A percentile compares a stretch with the other conserved stretches of the same genome.
These are phyloP conservation scores for Corapipo altera DNA, from an alignment of 2,113 vertebrate genomes.

Conservation along the genomic window DNA sequence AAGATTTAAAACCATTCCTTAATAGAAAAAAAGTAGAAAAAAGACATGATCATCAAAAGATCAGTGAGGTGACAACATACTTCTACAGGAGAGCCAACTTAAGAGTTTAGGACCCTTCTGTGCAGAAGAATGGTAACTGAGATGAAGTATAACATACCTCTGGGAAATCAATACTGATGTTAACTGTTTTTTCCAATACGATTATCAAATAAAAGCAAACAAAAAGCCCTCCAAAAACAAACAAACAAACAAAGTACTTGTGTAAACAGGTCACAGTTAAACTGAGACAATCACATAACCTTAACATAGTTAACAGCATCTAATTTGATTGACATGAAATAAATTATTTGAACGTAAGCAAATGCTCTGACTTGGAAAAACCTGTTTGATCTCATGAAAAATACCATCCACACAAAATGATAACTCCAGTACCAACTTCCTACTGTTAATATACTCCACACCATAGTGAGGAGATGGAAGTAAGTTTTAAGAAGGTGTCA, in stretches of 20 bases:
- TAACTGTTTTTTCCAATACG: not conserved
- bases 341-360: not conserved
- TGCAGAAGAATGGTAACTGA: not conserved
- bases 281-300: not conserved
- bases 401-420: not conserved
- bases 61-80: not conserved
- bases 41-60: not conserved
- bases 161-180: not conserved
- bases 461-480: not conserved
- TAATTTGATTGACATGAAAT: not conserved
- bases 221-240: not conserved
- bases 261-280: not conserved
- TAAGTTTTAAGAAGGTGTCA: not conserved
- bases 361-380: not conserved
- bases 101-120: not conserved
- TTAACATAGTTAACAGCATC: constrained; percentile 40
- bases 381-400: constrained; percentile 44
- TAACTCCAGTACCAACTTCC: not conserved
- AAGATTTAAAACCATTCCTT: not conserved
- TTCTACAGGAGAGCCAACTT: not conserved
- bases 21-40: not conserved
- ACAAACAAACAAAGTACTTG: not conserved
- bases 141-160: not conserved
- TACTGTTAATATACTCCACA: not conserved
- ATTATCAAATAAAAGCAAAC: not conserved